Percentiles rank a stretch among this genome's conserved stretches.
phyloP scores from a whole-genome alignment of 2,888 invertebrate species.

The Leptinotarsa tumamoca region DNA sequence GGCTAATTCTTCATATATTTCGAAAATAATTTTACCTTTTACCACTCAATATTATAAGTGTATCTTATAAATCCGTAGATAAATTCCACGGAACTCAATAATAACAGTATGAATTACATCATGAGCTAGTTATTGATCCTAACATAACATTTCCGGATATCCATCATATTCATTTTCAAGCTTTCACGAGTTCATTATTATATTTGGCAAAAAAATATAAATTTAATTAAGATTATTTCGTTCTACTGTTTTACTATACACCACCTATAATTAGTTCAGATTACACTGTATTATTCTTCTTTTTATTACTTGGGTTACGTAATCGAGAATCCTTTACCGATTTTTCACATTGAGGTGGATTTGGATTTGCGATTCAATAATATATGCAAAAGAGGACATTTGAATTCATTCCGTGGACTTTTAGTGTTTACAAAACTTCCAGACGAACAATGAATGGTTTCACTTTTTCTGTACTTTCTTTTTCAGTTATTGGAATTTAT shows the following conservation, averaged over 20 bases:
- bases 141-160: not conserved
- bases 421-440: conserved; percentile 10
- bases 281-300: not conserved
- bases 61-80: no score
- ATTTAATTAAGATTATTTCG: not conserved
- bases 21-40: no score
- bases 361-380: not conserved
- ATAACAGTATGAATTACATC: not conserved
- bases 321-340: not conserved
- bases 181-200: not conserved
- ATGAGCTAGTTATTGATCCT: not conserved
- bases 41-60: no score
- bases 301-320: not conserved
- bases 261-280: not conserved
- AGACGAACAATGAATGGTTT: conserved; percentile 32
- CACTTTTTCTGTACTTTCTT: conserved; percentile 42
- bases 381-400: conserved; percentile 12
- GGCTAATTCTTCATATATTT: no score
- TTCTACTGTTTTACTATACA: not conserved
- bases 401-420: conserved; percentile 12
- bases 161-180: conserved; percentile 3
- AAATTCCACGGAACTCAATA: not conserved
- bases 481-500: conserved; percentile 33
- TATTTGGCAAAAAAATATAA: not conserved
- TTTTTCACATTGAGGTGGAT: not conserved